Evolutionary conservation across 2,797 vertebrate species (phyloP).

Genomic region (Sylvia borin): DNA sequence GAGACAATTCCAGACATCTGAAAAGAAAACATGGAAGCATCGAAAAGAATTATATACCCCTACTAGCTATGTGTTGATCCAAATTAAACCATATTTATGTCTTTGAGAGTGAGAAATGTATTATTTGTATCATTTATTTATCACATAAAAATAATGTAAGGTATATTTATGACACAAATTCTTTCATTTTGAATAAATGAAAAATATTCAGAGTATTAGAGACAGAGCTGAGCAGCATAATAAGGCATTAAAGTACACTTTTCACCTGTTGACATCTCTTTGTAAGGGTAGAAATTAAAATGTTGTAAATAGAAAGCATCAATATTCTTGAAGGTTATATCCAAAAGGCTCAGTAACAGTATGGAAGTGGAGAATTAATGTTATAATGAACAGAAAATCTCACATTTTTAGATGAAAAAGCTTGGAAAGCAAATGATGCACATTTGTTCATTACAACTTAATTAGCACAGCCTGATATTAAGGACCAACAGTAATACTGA

Average conservation of each 20-base stretch:
- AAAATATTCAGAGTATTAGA: background rate
- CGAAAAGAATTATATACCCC: background rate
- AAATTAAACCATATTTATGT: background rate
- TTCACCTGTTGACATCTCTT: conserved; percentile 11
- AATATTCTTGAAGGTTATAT: conserved; percentile 33
- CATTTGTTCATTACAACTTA: background rate
- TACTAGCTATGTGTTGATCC: background rate
- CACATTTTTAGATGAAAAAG: background rate
- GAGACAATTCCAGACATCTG: background rate
- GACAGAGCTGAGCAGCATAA: conserved; percentile 11
- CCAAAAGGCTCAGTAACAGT: conserved; percentile 3
- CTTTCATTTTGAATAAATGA: conserved; percentile 12
- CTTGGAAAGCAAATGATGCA: background rate
- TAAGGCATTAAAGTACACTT: background rate
- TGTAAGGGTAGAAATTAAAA: conserved; percentile 35
- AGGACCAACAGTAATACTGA: background rate
- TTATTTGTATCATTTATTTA: background rate
- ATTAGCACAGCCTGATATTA: conserved; percentile 16
- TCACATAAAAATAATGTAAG: background rate
- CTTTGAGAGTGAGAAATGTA: background rate
- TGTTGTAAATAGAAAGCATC: conserved; percentile 16
- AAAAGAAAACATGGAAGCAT: background rate
- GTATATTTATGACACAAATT: background rate
- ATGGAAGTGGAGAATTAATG: conserved; percentile 28
- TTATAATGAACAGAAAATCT: background rate